These are phyloP conservation scores for Mamestra brassicae DNA, from an alignment of 2,888 invertebrate genomes.

Conservation along the genomic window DNA sequence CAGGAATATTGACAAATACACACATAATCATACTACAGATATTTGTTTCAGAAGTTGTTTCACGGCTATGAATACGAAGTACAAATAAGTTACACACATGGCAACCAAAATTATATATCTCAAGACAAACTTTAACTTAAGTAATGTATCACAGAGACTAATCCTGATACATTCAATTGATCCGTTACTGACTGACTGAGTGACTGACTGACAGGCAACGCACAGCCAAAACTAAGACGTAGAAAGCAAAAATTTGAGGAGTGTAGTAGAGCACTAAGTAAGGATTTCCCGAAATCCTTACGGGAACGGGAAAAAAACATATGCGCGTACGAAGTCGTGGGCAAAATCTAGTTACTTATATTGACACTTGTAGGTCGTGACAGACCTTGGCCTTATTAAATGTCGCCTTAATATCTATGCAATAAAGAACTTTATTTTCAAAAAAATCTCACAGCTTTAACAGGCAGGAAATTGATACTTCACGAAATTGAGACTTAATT, in stretches of 20 bases:
- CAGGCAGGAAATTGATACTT: conserved; percentile 62
- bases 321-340: no score
- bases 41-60: conserved; percentile 7
- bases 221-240: no score
- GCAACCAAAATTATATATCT: conserved; percentile 11
- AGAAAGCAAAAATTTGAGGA: no score
- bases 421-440: conserved; percentile 26
- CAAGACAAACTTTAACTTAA: conserved; percentile 18
- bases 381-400: conserved; percentile 21
- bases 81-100: conserved; percentile 5
- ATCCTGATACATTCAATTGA: neutral
- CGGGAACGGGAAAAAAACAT: no score
- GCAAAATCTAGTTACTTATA: neutral
- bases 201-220: no score
- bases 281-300: no score
- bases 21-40: neutral
- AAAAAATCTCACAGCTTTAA: conserved; percentile 41
- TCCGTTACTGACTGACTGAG: no score
- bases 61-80: conserved; percentile 7
- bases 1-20: neutral
- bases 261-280: no score
- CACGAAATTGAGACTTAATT: conserved; percentile 61
- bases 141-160: conserved; percentile 18
- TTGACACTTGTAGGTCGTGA: conserved; percentile 7
- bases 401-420: conserved; percentile 16